These are phyloP conservation scores for Chloroclystis v-ata DNA, from an alignment of 2,888 invertebrate genomes.

Conservation along the genomic window DNA sequence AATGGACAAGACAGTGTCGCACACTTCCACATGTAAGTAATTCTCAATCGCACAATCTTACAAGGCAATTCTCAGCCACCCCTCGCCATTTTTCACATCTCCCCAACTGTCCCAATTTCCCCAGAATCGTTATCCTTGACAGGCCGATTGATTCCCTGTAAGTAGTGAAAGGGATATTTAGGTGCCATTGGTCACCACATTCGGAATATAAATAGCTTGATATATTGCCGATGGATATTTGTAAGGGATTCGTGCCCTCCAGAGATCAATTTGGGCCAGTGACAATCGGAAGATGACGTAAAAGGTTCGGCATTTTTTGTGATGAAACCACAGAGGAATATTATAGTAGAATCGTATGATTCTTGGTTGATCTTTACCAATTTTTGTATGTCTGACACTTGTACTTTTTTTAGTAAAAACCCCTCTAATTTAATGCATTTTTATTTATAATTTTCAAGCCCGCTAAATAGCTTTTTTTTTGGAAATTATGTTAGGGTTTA, in stretches of 20 bases:
- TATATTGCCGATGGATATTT: slow-evolving; percentile 30
- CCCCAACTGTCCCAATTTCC: slow-evolving; percentile 23
- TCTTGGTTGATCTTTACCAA: slow-evolving; percentile 1
- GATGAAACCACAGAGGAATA: no score
- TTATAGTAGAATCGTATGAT: slow-evolving; percentile 3
- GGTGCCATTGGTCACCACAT: slow-evolving; percentile 28
- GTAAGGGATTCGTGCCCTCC: slow-evolving; percentile 29
- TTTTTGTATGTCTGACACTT: no score
- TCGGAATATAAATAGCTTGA: slow-evolving; percentile 32
- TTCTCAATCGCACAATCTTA: neutral
- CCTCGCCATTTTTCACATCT: slow-evolving; percentile 11
- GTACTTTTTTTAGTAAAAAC: no score
- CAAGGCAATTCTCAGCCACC: neutral
- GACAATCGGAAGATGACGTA: slow-evolving; percentile 28
- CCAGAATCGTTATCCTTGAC: slow-evolving; percentile 38
- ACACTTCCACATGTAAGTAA: neutral
- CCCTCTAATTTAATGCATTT: no score
- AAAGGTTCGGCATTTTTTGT: slow-evolving; percentile 14
- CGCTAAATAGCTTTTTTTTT: no score
- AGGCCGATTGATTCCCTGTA: slow-evolving; percentile 43
- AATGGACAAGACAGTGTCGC: no score
- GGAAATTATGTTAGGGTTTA: no score
- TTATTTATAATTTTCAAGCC: no score
- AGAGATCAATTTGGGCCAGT: slow-evolving; percentile 31
- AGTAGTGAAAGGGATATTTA: slow-evolving; percentile 32